Base-by-base conservation (phyloP, 2,113 vertebrate species). In the Gymnobelideus leadbeateri region DNA sequence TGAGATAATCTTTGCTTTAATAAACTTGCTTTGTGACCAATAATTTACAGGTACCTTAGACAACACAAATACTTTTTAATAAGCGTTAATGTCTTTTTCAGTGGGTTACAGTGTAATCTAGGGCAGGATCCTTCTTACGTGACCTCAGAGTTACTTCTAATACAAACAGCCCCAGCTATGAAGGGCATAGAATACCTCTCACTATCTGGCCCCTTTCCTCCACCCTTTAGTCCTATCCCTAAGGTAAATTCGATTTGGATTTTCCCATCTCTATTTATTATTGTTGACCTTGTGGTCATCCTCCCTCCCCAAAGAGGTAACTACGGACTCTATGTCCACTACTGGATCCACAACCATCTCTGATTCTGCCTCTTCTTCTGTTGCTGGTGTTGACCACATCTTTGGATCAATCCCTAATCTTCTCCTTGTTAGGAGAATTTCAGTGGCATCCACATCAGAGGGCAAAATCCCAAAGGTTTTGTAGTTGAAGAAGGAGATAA, bases 401-500 rank as follows among this genome's bases (percentile, higher is more conserved):
- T 25, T 55, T 92, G 54, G 46, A 47, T 92, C 28, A 61, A 31
- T 37, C 54, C 46, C 89, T 57, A 91, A 37, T 11, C 92, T 97
- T 53, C 47, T 91, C 53, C 90, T 94, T 90, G 52, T 54, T 9
- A 92, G 21, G 91, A 90, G 84, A 54, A 93, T 55, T 91, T 93
- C 2, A 11, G 84, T 47, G 21, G 55, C 57, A 68, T 92, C 51
- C 50, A 47, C 53, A 52, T 91, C 46, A 49, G 28, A 16, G 91
- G 23, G 23, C 94, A 89, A 31, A 93, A 91, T 37, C 53, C 1
- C 28, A 93, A 68, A 95, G 90, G n/a, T 95, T 89, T 93, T n/a
- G 47, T 97, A 89, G 94, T 11, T 94, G 55, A 93, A 19, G 92
- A 46, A 92, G 92, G 92, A 96, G 91, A 97, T 24, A 54, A 96